phyloP scores from a whole-genome alignment of 2,113 vertebrate genomes.

The Lutjanus erythropterus region DNA sequence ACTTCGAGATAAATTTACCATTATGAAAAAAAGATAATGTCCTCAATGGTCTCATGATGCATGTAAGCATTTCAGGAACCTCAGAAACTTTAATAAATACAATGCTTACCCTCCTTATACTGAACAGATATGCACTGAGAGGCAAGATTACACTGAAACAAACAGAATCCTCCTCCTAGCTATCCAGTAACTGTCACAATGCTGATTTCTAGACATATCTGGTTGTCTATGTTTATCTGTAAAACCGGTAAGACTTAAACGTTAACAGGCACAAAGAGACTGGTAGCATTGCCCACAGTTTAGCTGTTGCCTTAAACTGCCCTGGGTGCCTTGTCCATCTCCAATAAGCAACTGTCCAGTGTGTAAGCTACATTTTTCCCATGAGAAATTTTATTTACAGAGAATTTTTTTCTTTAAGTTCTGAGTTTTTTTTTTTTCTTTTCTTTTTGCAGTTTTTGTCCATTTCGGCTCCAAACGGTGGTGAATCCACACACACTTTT shows the following conservation, averaged over 20 bases:
- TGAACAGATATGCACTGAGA: conserved; percentile 38
- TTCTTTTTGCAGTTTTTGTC: conserved; percentile 59
- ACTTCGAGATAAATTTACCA: conserved; percentile 40
- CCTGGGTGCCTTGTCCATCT: conserved; percentile 24
- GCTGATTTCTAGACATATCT: conserved; percentile 37
- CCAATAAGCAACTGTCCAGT: conserved; percentile 78
- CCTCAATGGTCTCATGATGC: conserved; percentile 43
- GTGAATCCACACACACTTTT: conserved; percentile 60
- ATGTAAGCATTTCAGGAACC: conserved; percentile 43
- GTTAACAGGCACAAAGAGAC: conserved; percentile 61
- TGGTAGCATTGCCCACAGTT: conserved; percentile 22
- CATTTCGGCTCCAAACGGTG: conserved; percentile 50
- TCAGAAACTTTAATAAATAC: conserved; percentile 72
- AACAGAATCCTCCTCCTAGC: conserved; percentile 23
- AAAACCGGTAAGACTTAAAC: conserved; percentile 41
- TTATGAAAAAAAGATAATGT: conserved; percentile 35
- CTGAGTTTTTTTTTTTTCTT: conserved; percentile 40
- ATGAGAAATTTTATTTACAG: conserved; percentile 64
- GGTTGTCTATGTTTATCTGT: conserved; percentile 16
- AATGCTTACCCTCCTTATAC: conserved; percentile 49
- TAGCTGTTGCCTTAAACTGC: conserved; percentile 42
- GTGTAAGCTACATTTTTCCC: conserved; percentile 80
- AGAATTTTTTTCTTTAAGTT: conserved; percentile 28
- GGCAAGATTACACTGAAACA: conserved; percentile 39
- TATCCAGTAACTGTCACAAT: conserved; percentile 54